phyloP scores from a whole-genome alignment of 2,888 invertebrate genomes.

The Spialia ferax region DNA sequence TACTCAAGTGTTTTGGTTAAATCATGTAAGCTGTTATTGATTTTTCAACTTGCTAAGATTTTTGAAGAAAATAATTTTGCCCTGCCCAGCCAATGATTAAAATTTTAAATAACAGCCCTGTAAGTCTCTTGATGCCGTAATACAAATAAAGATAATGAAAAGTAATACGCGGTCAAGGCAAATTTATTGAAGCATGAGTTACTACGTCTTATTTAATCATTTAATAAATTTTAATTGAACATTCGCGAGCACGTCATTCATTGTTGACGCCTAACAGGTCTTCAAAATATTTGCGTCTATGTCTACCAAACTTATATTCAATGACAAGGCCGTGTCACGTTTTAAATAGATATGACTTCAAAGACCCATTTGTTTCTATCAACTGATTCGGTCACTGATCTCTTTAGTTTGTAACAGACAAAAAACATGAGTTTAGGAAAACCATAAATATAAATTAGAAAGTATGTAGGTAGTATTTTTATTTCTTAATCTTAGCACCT shows the following conservation, averaged over 20 bases:
- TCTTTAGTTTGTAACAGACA: too few species aligned
- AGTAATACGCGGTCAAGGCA: constrained; percentile 59
- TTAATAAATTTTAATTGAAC: constrained; percentile 34
- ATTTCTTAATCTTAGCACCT: too few species aligned
- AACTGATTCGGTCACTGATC: constrained; percentile 25
- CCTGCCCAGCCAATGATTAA: too few species aligned
- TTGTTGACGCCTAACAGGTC: constrained; percentile 11
- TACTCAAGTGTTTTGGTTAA: too few species aligned
- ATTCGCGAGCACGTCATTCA: constrained; percentile 8
- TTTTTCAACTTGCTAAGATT: too few species aligned
- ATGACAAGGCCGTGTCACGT: constrained; percentile 29
- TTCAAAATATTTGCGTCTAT: constrained; percentile 50
- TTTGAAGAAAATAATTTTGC: not conserved
- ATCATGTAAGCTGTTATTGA: too few species aligned
- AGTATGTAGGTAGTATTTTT: too few species aligned
- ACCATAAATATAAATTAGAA: too few species aligned
- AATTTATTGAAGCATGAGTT: constrained; percentile 27
- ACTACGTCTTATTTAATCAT: constrained; percentile 17
- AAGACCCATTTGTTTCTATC: constrained; percentile 19
- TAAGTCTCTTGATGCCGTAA: constrained; percentile 15
- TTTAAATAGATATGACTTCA: constrained; percentile 35
- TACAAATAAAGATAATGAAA: constrained; percentile 47
- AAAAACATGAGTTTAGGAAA: too few species aligned
- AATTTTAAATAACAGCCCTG: constrained; percentile 18
- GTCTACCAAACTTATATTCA: constrained; percentile 28